These are phyloP conservation scores for Ceratitis capitata DNA, from an alignment of 1,140 invertebrate species.

Conservation along the genomic window DNA sequence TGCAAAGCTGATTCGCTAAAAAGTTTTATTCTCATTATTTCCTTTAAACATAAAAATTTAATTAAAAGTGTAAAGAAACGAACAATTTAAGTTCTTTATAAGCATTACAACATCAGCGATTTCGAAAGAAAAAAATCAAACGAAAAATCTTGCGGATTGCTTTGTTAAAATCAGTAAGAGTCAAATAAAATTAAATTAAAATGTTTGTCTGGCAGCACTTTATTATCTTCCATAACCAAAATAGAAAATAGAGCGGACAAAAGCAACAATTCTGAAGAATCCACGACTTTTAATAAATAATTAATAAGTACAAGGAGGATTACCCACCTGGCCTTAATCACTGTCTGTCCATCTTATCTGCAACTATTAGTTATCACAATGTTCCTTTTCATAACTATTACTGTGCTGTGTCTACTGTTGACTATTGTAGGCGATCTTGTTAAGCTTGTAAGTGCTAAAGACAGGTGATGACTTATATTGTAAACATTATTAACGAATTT, in stretches of 20 bases:
- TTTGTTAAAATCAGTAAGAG: too few relatives aligned
- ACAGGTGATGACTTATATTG: not conserved
- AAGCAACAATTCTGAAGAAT: not conserved
- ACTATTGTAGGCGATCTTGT: slow-evolving; percentile 56
- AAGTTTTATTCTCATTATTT: too few relatives aligned
- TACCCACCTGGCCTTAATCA: not conserved
- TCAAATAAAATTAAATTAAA: too few relatives aligned
- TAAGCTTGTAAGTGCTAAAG: slow-evolving; percentile 52
- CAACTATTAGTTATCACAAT: not conserved
- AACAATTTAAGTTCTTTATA: too few relatives aligned
- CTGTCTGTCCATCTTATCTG: not conserved
- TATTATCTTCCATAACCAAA: not conserved
- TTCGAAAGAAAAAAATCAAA: not conserved
- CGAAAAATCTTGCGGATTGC: too few relatives aligned
- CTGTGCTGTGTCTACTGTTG: slow-evolving; percentile 54
- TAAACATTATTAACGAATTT: not conserved
- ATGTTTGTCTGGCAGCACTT: not conserved
- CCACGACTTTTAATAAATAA: not conserved
- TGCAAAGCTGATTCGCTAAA: too few relatives aligned
- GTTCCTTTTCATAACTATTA: slow-evolving; percentile 50
- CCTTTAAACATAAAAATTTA: too few relatives aligned
- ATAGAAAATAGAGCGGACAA: not conserved
- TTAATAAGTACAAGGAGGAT: not conserved
- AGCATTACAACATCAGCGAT: not conserved
- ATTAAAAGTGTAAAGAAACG: too few relatives aligned